A percentile compares a stretch with the other conserved stretches of the same genome.
These are phyloP conservation scores for Notiomystis cincta DNA, from an alignment of 2,113 vertebrate species.

Conservation along the genomic window DNA sequence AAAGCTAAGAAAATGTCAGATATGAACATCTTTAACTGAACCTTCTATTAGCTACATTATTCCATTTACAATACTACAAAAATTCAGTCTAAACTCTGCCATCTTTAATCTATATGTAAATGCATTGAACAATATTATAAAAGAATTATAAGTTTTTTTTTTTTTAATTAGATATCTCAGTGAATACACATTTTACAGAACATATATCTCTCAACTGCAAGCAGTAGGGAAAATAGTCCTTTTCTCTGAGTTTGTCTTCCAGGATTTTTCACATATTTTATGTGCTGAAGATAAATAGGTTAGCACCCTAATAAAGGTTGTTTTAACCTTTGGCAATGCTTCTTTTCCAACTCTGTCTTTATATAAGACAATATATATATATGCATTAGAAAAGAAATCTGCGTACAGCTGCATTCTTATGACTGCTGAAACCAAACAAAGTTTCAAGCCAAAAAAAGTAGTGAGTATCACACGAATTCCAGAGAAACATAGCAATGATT, in stretches of 20 bases:
- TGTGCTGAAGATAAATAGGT: conserved; percentile 11
- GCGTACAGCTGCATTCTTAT: not conserved
- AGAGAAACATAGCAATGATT: not conserved
- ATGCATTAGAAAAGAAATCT: not conserved
- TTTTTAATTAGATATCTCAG: not conserved
- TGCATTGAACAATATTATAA: not conserved
- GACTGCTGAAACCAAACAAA: not conserved
- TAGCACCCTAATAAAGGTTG: not conserved
- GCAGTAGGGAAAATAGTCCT: not conserved
- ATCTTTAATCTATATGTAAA: not conserved
- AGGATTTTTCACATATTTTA: not conserved
- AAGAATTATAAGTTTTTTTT: not conserved
- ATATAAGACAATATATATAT: not conserved
- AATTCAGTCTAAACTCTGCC: not conserved
- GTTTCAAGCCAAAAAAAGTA: not conserved
- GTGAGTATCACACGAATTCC: not conserved
- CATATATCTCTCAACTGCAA: not conserved
- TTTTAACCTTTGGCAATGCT: conserved; percentile 30
- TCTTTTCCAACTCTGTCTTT: not conserved
- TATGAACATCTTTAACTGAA: not conserved
- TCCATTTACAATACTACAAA: not conserved
- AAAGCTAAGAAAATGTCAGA: not conserved
- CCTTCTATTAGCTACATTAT: not conserved
- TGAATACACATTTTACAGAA: not conserved
- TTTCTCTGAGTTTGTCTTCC: not conserved